phyloP scores from a whole-genome alignment of 2,113 vertebrate species.

The Dinomys branickii region DNA sequence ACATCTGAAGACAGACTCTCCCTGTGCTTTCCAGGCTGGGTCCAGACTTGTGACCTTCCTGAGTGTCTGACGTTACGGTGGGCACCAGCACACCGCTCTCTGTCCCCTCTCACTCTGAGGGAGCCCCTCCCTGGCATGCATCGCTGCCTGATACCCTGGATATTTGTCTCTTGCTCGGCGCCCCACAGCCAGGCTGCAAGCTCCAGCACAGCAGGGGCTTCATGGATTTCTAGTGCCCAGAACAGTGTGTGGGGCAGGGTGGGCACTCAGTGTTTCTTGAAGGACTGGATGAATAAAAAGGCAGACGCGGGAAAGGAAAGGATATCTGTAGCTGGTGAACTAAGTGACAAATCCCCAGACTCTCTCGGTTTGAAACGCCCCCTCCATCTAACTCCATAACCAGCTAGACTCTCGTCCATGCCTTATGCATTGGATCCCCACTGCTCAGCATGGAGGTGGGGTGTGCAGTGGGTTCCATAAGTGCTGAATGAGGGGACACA shows the following conservation, averaged over 20 bases:
- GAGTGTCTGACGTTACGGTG: background rate
- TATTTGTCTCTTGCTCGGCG: background rate
- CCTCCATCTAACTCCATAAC: background rate
- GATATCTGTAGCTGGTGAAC: background rate
- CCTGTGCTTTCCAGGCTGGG: background rate
- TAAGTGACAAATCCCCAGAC: background rate
- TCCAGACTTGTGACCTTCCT: background rate
- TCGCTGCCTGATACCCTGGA: background rate
- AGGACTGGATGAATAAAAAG: background rate
- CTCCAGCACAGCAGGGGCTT: background rate
- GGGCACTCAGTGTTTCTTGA: background rate
- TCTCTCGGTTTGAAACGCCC: background rate
- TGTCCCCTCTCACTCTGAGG: background rate
- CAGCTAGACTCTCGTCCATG: background rate
- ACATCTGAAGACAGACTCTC: background rate
- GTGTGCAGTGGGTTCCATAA: background rate
- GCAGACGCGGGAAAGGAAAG: background rate
- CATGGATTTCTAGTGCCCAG: background rate
- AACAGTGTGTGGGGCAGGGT: background rate
- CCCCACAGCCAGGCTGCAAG: rapidly evolving
- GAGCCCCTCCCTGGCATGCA: background rate
- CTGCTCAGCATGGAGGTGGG: background rate
- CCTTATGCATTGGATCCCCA: background rate
- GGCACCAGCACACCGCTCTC: background rate
- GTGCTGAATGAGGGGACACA: background rate